These are phyloP conservation scores for Heliangelus exortis DNA, from an alignment of 2,797 vertebrate species.

Conservation along the genomic window DNA sequence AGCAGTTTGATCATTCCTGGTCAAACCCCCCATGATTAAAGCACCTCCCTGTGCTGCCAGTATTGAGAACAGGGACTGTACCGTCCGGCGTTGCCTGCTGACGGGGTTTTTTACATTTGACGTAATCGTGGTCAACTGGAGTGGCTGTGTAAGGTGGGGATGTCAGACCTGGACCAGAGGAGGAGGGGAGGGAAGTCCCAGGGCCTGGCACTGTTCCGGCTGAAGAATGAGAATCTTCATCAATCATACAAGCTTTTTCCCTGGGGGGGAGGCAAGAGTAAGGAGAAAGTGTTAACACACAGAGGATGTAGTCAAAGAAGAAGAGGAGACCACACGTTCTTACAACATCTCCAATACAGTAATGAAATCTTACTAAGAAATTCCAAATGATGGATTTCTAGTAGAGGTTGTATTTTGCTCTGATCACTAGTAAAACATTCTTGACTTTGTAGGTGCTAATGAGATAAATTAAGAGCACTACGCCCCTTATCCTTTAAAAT, in stretches of 20 bases:
- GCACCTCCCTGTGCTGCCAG: constrained; percentile 86
- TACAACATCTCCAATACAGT: rapidly evolving
- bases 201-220: constrained; percentile 84
- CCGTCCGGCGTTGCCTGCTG: constrained; percentile 97
- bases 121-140: constrained; percentile 99
- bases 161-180: constrained; percentile 97
- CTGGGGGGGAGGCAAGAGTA: constrained; percentile 63
- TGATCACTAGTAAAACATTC: background rate
- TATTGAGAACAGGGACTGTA: constrained; percentile 97
- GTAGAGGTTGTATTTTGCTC: background rate
- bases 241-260: constrained; percentile 90
- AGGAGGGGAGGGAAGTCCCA: constrained; percentile 85
- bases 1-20: constrained; percentile 50
- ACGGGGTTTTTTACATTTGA: constrained; percentile 99
- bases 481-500: background rate
- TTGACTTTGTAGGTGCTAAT: background rate
- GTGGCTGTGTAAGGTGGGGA: constrained; percentile 97
- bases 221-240: constrained; percentile 93
- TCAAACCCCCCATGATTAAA: constrained; percentile 77
- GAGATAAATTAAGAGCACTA: background rate
- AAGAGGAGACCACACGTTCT: background rate
- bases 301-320: background rate
- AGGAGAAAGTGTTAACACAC: background rate
- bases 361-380: background rate
- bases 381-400: background rate